Percentiles rank a stretch among this genome's conserved stretches.
Evolutionary conservation across 2,888 invertebrate genomes (phyloP).

Genomic region (Psococerastis gibbosa): DNA sequence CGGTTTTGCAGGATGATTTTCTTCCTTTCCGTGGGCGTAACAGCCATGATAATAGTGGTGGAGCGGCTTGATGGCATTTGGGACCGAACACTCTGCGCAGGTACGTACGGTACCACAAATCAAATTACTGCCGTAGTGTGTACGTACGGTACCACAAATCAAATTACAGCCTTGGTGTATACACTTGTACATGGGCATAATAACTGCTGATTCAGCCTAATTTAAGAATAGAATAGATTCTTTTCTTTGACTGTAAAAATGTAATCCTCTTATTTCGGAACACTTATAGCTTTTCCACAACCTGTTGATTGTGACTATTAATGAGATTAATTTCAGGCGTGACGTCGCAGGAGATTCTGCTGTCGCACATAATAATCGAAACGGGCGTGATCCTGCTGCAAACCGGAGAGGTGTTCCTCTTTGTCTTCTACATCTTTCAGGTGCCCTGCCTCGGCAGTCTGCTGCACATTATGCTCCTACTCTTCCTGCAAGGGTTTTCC

Average conservation of each 20-base stretch:
- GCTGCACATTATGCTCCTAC: conserved; percentile 36
- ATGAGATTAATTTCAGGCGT: conserved; percentile 34
- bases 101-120: too few relatives aligned
- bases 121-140: not conserved
- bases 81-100: conserved; percentile 69
- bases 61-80: conserved; percentile 70
- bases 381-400: conserved; percentile 53
- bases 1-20: conserved; percentile 48
- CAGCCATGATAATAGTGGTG: conserved; percentile 60
- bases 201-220: too few relatives aligned
- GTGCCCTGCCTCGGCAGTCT: conserved; percentile 42
- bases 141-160: too few relatives aligned
- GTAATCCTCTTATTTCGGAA: too few relatives aligned
- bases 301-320: conserved; percentile 10
- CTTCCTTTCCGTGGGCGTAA: conserved; percentile 67
- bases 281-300: conserved; percentile 9
- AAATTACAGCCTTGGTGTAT: too few relatives aligned
- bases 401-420: conserved; percentile 36
- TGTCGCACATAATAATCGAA: conserved; percentile 63
- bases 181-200: too few relatives aligned
- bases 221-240: too few relatives aligned
- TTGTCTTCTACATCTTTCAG: conserved; percentile 40
- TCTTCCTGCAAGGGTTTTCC: conserved; percentile 53
- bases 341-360: conserved; percentile 54
- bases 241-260: too few relatives aligned